phyloP scores from a whole-genome alignment of 23 tunicate genomes.

The Oikopleura albicans region DNA sequence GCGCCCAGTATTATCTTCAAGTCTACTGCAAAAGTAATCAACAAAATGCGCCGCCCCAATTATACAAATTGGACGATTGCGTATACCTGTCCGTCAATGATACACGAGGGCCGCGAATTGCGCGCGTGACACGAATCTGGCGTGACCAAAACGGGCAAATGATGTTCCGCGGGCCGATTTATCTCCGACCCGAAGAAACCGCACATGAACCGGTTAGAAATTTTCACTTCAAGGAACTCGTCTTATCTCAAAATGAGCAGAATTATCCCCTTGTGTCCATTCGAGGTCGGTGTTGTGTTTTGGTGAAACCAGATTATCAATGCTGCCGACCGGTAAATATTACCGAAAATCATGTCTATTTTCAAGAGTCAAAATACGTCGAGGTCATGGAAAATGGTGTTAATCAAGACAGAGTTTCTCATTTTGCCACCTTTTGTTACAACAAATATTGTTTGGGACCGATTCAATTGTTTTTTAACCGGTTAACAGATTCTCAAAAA shows the following conservation, averaged over 20 bases:
- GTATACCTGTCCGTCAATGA: not conserved
- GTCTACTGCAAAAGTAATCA: not conserved
- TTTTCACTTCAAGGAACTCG: not conserved
- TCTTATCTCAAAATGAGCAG: not conserved
- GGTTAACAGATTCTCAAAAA: no score
- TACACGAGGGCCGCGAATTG: not conserved
- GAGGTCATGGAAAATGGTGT: not conserved
- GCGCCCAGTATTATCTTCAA: not conserved
- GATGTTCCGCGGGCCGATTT: not conserved
- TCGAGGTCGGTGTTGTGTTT: not conserved
- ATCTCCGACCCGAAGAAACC: not conserved
- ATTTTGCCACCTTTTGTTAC: no score
- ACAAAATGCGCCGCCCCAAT: not conserved
- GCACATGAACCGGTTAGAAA: not conserved
- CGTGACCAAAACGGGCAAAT: not conserved
- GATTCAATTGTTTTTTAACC: no score
- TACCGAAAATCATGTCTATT: not conserved
- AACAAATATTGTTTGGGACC: no score
- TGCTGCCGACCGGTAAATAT: not conserved
- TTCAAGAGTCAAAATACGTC: not conserved
- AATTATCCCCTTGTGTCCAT: not conserved
- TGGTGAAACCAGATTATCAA: not conserved
- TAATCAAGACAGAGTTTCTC: no score
- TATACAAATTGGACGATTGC: not conserved
- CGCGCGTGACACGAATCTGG: not conserved